Base-by-base conservation (phyloP, 2,888 invertebrate species). In the Phoenoteleia sp. region DNA sequence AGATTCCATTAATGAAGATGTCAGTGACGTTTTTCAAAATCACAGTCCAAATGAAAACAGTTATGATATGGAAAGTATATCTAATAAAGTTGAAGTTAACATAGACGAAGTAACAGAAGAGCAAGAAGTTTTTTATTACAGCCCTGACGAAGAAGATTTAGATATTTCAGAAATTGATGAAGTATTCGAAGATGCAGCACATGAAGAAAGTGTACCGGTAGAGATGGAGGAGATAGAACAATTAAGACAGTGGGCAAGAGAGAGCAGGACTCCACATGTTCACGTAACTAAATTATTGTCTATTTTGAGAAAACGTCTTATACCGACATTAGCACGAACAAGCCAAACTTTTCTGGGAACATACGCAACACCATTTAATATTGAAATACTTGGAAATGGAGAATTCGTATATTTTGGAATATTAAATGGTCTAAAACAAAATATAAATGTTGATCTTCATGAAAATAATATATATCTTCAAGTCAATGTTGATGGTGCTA, bases 401-500 rank as follows among this genome's bases (percentile, higher is more conserved):
- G n/a, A 80, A 58, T 80, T 80, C 23, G 56, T 71, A 9, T 80
- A 88, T 72, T 76, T 88, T 27, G 83, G 81, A 3, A 72, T 87
- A 47, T 62, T 27, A 27, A 62, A 72, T 13, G 86, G 85, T 15
- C 21, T 88, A 0, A 36, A 74, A 45, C n/a, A 23, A n/a, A 81
- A 64, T 75, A 13, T 86, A 1, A 87, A 87, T 76, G 1, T 33
- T 7, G 39, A 39, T 42, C 15, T 80, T 19, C 86, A 88, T 39
- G 15, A 19, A 21, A 56, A 79, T 3, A 23, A 11, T 49, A 74
- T 79, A n/a, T 4, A 76, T 39, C 52, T 88, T 6, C 75, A 86
- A 56, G 17, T 87, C 2, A 84, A 86, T 67, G 67, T 85, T 21
- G 86, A 87, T 54, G 84, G 85, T 3, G n/a, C n/a, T n/a, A n/a